Percentiles rank a stretch among this genome's conserved stretches.
Conservation (phyloP, 2,113 vertebrate species). For the Peromyscus californicus region DNA sequence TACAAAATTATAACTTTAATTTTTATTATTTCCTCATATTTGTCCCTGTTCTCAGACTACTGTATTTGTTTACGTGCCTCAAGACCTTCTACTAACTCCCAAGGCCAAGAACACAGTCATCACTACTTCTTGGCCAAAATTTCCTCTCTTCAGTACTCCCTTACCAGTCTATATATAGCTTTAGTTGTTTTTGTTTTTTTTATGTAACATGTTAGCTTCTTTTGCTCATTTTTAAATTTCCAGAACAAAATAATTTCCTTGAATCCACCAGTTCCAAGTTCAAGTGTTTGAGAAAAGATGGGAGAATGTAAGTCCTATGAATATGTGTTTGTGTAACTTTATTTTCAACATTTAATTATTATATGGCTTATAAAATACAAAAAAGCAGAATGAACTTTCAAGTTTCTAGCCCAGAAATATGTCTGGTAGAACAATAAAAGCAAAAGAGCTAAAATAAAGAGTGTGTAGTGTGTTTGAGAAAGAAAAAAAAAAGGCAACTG, state of each 20-base stretch:
- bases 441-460: background rate
- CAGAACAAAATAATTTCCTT: slow-evolving; percentile 12
- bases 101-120: background rate
- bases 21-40: background rate
- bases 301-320: background rate
- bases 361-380: background rate
- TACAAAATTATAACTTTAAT: background rate
- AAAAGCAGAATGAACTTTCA: background rate
- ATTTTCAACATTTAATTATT: background rate
- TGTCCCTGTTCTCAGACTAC: background rate
- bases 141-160: background rate
- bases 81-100: background rate
- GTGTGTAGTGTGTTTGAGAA: background rate
- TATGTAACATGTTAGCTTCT: background rate
- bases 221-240: background rate
- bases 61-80: background rate
- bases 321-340: background rate
- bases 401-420: background rate
- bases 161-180: background rate
- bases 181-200: background rate
- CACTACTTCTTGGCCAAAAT: background rate
- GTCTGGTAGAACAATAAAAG: background rate
- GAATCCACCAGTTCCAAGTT: background rate
- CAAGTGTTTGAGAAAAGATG: slow-evolving; percentile 15
- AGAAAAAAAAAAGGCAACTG: background rate